Base-by-base conservation (phyloP, 2,888 invertebrate species). In the Athalia cordata region DNA sequence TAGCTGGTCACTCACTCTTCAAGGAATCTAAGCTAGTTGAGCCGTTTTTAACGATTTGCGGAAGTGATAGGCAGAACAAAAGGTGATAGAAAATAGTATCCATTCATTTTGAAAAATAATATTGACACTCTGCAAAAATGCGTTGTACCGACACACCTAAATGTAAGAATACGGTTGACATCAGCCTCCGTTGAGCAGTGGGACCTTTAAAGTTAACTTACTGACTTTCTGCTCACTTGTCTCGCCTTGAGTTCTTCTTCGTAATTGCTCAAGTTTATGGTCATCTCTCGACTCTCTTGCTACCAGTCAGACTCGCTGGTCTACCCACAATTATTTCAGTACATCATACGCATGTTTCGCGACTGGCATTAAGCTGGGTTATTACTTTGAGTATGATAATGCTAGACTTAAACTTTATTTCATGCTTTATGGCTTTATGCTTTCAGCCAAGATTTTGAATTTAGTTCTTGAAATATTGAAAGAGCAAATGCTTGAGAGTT, bases 221-320 rank as follows among this genome's bases (percentile, higher is more conserved):
- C 29, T 68, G 55, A 68, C 55, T 55, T 55, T 11, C 29, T 11
- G 9, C 3, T 68, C 52, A 55, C 55, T 52, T 68, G 5, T 52
- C 9, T 55, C 55, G 52, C 68, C 68, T 52, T 55, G 68, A 68
- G 55, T 68, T 55, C 29, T 43, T 5, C 50, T 11, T 52, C n/a
- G 64, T 59, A 45, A 72, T 72, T 72, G 47, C 72, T 72, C 72
- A 72, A 72, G 72, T 72, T 72, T 72, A 72, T 15, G 72, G 72
- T 43, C 72, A 45, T 59, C 29, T 59, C 47, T 59, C 55, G 9
- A 11, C 55, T n/a, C 11, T 11, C 11, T 55, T 55, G n/a, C 55
- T 55, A 11, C 7, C n/a, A 11, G 55, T n/a, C 55, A 55, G 55
- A n/a, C 55, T 55, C 4, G 29, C 29, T 29, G 29, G 29, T 29